Percentiles rank a stretch among this genome's conserved stretches.
phyloP scores from a whole-genome alignment of 2,797 vertebrate species.

The Macroramphosus scolopax region DNA sequence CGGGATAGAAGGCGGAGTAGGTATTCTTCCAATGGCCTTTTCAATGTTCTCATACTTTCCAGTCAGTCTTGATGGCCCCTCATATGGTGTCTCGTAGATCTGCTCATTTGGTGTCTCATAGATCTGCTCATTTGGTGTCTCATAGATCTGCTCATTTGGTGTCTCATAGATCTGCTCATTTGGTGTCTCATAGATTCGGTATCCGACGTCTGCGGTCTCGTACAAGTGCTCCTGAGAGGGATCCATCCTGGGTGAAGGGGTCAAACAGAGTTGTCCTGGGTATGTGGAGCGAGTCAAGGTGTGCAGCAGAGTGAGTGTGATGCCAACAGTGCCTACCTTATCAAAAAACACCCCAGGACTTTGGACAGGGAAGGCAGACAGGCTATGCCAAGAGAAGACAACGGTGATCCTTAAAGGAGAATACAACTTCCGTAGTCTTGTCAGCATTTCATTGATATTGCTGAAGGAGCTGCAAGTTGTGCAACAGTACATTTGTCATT shows the following conservation, averaged over 20 bases:
- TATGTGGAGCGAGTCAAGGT: slow-evolving; percentile 7
- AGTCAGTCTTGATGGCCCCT: neutral
- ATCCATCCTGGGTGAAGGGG: slow-evolving; percentile 40
- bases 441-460: neutral
- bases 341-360: slow-evolving; percentile 49
- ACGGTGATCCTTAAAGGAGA: slow-evolving; percentile 33
- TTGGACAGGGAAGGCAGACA: slow-evolving; percentile 46
- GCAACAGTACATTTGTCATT: no score
- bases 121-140: neutral
- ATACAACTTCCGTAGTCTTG: neutral
- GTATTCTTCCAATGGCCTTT: neutral
- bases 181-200: slow-evolving; percentile 3
- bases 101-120: slow-evolving; percentile 6
- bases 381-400: slow-evolving; percentile 14
- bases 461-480: no score
- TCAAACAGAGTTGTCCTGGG: neutral
- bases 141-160: slow-evolving; percentile 6
- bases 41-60: slow-evolving; percentile 21
- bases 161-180: neutral
- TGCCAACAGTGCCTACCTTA: slow-evolving; percentile 33
- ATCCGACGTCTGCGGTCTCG: slow-evolving; percentile 25
- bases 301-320: slow-evolving; percentile 29
- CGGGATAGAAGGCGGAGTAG: slow-evolving; percentile 24
- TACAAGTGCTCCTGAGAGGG: slow-evolving; percentile 24
- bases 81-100: neutral